Base-by-base conservation (phyloP, 2,113 vertebrate genomes). In the Nansenia antarctica region DNA sequence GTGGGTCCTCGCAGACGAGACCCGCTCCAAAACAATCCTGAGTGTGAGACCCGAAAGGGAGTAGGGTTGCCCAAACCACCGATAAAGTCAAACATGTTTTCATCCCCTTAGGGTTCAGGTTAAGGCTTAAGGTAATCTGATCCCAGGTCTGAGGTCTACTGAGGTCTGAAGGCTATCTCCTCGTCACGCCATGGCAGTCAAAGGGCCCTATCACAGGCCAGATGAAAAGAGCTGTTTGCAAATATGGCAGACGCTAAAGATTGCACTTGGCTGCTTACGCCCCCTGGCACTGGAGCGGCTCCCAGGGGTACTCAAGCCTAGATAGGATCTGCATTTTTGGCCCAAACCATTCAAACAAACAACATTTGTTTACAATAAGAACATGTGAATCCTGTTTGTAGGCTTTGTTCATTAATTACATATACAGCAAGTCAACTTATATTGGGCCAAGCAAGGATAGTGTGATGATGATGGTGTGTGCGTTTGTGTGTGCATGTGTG, bases 211-310 rank as follows among this genome's bases (percentile, higher is more conserved):
- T 71, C 86, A 72, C 78, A 80, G 78, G 5, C 18, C 35, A 34
- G 82, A 87, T 88, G 80, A 88, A 90, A 58, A 88, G 86, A 70
- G 66, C 75, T 60, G 77, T 83, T 86, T 86, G 85, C 54, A 58
- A 58, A 58, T 27, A 58, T 85, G 86, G 72, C 73, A 37, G 29
- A 52, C 26, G 30, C 55, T 73, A 74, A 71, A 74, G 82, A 87
- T 87, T 86, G 80, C 82, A 79, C 58, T 85, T 80, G 85, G 83
- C 84, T 70, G 81, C 80, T n/a, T 61, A 53, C 77, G 81, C 65
- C 74, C 65, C 65, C 77, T 78, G 69, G 70, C 85, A 26, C 81
- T 86, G 82, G 73, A 76, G 65, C 34, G 49, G 79, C 80, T 80
- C 85, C 86, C 84, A 63, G 66, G 77, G 82, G 84, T 73, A 62